Evolutionary conservation across 2,113 vertebrate genomes (phyloP), one percentile per base, ranked within the genome.

Genomic region (Lontra canadensis): DNA sequence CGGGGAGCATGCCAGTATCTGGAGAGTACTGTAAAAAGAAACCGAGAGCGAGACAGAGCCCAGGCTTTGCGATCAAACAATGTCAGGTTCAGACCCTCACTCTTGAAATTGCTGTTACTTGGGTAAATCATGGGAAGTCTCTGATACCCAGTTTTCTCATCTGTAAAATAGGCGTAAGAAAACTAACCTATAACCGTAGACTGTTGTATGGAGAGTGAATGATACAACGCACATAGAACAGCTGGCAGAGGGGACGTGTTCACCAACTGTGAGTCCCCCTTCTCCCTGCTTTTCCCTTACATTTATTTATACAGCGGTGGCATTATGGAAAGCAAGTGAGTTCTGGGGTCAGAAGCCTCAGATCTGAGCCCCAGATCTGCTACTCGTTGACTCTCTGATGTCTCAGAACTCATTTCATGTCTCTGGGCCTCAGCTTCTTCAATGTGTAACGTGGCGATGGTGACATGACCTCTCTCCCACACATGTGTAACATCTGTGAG

Each of bases 51-150:
- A 94, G 49, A 79, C 26, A 59, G 21, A 94, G 15, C 39, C 57
- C 49, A 81, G 84, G 9, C 12, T 97, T 90, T 94, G 74, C 11
- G 0, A 26, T 34, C 73, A 82, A 36, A 74, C 25, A 34, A 49
- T 49, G 59, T 55, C 36, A 88, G 42, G 36, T 81, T 97, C 63
- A 65, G 92, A 71, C 52, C 73, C 8, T 26, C 76, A 31, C 34
- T 94, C 89, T 92, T 61, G 36, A 90, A 93, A 88, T 63, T 13
- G 39, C 34, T 39, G 36, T n/a, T 78, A n/a, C 49, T 73, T 94
- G 31, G 7, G 6, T 67, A 92, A 49, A 63, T 34, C 67, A 36
- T 23, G 59, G 88, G 34, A 39, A 63, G 15, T 88, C 59, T 31
- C n/a, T 25, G 36, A 88, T 39, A 44, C 31, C n/a, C 76, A 44